Percentiles rank a stretch among this genome's conserved stretches.
Conservation (phyloP, 2,113 vertebrate species). For the Phoenicopterus ruber region DNA sequence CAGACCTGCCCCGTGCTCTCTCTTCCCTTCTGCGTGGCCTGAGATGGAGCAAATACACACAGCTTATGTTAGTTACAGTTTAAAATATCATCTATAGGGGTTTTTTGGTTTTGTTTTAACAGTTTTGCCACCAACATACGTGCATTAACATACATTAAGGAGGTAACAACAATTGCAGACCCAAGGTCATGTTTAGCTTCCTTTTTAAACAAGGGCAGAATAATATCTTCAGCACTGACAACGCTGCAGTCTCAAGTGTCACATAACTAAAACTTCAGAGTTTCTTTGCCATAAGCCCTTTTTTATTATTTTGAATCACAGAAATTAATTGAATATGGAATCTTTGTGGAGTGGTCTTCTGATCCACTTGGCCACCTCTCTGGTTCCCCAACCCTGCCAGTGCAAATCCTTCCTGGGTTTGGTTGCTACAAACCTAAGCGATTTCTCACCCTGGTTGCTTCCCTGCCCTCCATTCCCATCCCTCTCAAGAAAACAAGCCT, state of each 20-base stretch:
- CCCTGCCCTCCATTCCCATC: not conserved
- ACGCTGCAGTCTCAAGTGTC: not conserved
- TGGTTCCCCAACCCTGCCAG: fast-evolving
- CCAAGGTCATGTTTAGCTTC: not conserved
- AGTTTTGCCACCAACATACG: not conserved
- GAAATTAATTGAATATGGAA: not conserved
- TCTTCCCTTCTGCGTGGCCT: not conserved
- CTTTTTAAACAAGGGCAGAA: conserved; percentile 4
- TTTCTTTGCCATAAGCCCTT: not conserved
- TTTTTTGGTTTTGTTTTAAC: not conserved
- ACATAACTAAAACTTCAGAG: not conserved
- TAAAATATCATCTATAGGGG: not conserved
- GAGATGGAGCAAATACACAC: not conserved
- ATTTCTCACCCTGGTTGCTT: not conserved
- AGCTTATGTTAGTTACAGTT: not conserved
- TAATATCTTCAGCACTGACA: not conserved
- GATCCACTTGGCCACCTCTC: not conserved
- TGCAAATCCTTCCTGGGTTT: not conserved
- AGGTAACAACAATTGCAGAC: not conserved
- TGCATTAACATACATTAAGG: conserved; percentile 36
- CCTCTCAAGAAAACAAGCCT: not conserved
- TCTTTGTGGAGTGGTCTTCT: not conserved
- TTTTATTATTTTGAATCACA: not conserved
- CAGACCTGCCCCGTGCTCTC: not conserved
- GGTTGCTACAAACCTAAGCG: not conserved